Evolutionary conservation across 2,113 vertebrate species (phyloP).

Genomic region (Barbus barbus): DNA sequence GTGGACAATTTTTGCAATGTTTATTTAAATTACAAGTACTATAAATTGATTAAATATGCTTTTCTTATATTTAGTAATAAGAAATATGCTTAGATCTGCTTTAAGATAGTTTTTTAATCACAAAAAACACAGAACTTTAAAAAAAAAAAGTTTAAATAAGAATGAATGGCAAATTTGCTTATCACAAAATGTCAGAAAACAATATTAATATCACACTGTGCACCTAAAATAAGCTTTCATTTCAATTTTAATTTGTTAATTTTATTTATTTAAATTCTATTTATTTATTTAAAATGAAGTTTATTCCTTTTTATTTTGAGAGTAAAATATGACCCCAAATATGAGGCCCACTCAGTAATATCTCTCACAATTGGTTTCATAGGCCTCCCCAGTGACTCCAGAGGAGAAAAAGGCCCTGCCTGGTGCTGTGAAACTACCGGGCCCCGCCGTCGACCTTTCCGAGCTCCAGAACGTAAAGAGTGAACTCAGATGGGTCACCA

Average conservation of each 20-base stretch:
- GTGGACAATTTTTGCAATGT: too few species aligned
- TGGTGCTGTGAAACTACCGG: slow-evolving; percentile 89
- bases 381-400: slow-evolving; percentile 59
- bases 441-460: slow-evolving; percentile 88
- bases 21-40: neutral
- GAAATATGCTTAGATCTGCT: too few species aligned
- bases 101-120: too few species aligned
- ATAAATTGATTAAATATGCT: neutral
- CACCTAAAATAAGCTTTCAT: too few species aligned
- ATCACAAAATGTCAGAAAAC: neutral
- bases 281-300: too few species aligned
- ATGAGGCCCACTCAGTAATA: neutral
- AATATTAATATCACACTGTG: neutral
- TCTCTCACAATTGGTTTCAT: neutral
- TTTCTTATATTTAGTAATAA: too few species aligned
- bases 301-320: too few species aligned
- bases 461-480: slow-evolving; percentile 96
- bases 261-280: too few species aligned
- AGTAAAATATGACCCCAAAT: neutral
- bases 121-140: too few species aligned
- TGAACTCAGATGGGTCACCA: slow-evolving; percentile 83
- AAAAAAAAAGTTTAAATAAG: too few species aligned
- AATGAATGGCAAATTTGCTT: too few species aligned
- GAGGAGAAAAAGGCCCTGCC: slow-evolving; percentile 87
- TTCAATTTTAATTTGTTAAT: too few species aligned